A percentile compares a stretch with the other conserved stretches of the same genome.
These are phyloP conservation scores for Phortica okadai DNA, from an alignment of 2,888 invertebrate species.

Conservation along the genomic window DNA sequence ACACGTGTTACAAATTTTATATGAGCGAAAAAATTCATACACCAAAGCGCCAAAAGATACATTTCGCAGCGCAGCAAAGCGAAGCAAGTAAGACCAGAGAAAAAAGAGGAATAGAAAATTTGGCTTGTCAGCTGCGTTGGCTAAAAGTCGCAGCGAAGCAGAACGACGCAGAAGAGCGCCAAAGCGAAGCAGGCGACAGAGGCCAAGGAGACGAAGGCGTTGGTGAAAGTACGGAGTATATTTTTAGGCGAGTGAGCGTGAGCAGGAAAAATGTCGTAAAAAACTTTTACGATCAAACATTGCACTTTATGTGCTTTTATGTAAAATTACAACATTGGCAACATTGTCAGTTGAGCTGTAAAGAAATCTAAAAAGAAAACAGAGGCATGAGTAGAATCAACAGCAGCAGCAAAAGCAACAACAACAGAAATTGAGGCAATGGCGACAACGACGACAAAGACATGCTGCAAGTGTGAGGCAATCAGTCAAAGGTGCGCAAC, in stretches of 20 bases:
- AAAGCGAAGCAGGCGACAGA: neutral
- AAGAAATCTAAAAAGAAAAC: constrained; percentile 57
- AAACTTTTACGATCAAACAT: constrained; percentile 72
- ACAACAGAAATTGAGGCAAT: constrained; percentile 29
- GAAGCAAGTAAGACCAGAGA: constrained; percentile 52
- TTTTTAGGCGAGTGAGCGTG: constrained; percentile 59
- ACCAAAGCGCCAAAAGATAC: constrained; percentile 10
- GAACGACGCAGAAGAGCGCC: neutral
- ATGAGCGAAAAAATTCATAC: constrained; percentile 62
- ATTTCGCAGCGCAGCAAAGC: neutral
- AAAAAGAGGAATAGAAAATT: constrained; percentile 52
- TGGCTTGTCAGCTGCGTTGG: neutral
- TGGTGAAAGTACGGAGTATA: constrained; percentile 47
- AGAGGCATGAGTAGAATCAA: constrained; percentile 34
- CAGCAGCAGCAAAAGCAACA: constrained; percentile 43
- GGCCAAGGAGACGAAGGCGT: neutral
- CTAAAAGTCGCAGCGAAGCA: neutral
- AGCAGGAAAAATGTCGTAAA: constrained; percentile 70
- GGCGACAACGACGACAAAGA: constrained; percentile 36
- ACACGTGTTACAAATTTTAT: constrained; percentile 71
- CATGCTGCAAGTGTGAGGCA: constrained; percentile 47
- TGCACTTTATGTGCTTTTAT: constrained; percentile 72
- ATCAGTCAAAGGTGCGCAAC: constrained; percentile 63
- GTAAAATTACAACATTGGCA: constrained; percentile 69
- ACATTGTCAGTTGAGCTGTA: constrained; percentile 69